phyloP scores from a whole-genome alignment of 2,113 vertebrate genomes.

The Psephotus haematonotus region DNA sequence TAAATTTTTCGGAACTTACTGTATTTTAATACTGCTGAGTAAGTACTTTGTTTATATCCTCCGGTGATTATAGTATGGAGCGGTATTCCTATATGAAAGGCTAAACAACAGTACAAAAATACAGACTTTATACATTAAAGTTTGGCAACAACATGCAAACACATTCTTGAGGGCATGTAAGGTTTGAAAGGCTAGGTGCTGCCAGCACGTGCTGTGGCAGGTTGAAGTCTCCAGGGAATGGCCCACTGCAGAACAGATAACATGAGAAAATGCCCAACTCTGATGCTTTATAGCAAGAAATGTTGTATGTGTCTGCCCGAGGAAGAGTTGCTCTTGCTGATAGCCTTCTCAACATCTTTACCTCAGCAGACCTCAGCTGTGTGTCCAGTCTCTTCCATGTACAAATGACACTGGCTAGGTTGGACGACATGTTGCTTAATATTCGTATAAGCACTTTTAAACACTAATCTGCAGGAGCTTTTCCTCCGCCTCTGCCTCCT shows the following conservation, averaged over 20 bases:
- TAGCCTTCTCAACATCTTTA: not conserved
- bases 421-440: not conserved
- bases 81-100: slow-evolving; percentile 36
- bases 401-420: not conserved
- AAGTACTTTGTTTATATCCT: slow-evolving; percentile 65
- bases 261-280: not conserved
- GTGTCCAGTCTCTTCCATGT: not conserved
- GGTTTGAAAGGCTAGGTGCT: not conserved
- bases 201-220: not conserved
- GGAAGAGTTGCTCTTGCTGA: not conserved
- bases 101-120: slow-evolving; percentile 1
- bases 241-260: not conserved
- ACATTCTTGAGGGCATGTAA: not conserved
- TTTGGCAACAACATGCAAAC: not conserved
- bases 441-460: not conserved
- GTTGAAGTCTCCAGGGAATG: not conserved
- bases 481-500: not conserved
- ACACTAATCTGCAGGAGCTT: not conserved
- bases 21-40: slow-evolving; percentile 72
- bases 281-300: not conserved
- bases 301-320: not conserved
- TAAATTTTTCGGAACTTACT: slow-evolving; percentile 78
- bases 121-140: not conserved
- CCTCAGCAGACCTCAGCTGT: not conserved
- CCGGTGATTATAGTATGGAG: slow-evolving; percentile 17